Base-by-base conservation (phyloP, 2,888 invertebrate species). In the Xanthorhoe spadicearia region DNA sequence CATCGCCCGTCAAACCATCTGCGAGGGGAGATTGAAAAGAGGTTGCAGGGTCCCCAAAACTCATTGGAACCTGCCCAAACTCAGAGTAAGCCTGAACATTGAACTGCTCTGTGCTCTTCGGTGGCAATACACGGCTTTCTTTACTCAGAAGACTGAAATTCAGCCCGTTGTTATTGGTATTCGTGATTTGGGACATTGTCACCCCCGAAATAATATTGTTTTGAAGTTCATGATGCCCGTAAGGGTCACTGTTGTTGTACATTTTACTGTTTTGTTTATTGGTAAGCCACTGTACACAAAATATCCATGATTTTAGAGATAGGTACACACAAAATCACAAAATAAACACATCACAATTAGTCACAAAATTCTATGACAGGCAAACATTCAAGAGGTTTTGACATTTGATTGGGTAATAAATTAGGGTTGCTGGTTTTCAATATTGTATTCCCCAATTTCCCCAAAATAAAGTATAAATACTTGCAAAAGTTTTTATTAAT, bases 161-260 rank as follows among this genome's bases (percentile, higher is more conserved):
- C 76, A 84, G 82, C 63, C 77, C 78, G 50, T 88, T 80, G 76
- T 86, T 82, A 56, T 83, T 81, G 17, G 80, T 77, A 71, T 75
- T 76, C 57, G 85, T 76, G 73, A 55, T 48, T 56, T 50, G 66
- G 7, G 57, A 66, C 54, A 83, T 83, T 43, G 83, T 89, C 66
- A 86, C 68, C 54, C 88, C 82, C 32, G 83, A 76, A 62, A 86
- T 82, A 78, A 86, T 80, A 69, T 85, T 89, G 54, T 85, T 76
- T 35, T 89, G 86, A 28, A 82, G 76, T 50, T 91, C 92, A 66
- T 84, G 87, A 13, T 86, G 82, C 73, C 86, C 89, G 71, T 84
- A 92, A 69, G 83, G 80, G 72, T 89, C 90, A 64, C 83, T 90
- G 71, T 91, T 90, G 74, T 89, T 91, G 74, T 89, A 84, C 92